These are phyloP conservation scores for Volucella zonaria DNA, from an alignment of 2,888 invertebrate genomes.

Conservation along the genomic window DNA sequence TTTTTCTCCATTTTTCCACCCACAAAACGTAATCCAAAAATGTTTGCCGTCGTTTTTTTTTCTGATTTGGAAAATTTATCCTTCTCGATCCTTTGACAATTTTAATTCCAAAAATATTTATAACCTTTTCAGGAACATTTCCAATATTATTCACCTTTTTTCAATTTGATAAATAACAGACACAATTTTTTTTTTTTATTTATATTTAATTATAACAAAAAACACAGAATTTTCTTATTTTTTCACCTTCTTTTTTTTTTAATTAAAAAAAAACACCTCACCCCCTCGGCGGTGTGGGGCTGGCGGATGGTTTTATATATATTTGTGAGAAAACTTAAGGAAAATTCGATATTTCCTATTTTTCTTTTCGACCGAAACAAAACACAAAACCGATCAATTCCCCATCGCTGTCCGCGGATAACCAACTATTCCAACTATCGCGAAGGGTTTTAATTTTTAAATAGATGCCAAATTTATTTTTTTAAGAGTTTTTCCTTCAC, in stretches of 20 bases:
- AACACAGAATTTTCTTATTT: not conserved
- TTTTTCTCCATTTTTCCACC: constrained; percentile 57
- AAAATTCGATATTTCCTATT: constrained; percentile 64
- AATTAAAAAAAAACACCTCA: constrained; percentile 30
- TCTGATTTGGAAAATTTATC: constrained; percentile 24
- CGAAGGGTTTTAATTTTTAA: constrained; percentile 13
- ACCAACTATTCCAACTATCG: constrained; percentile 36
- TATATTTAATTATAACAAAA: not conserved
- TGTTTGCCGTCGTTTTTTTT: constrained; percentile 14
- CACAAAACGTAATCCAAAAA: constrained; percentile 58
- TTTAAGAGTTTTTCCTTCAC: constrained; percentile 58
- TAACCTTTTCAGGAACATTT: constrained; percentile 26
- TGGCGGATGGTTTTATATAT: constrained; percentile 58
- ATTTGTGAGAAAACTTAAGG: constrained; percentile 40
- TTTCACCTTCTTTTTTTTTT: not conserved
- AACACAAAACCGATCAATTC: constrained; percentile 54
- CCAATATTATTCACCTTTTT: not conserved
- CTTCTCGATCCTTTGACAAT: constrained; percentile 16
- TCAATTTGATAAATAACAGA: not conserved
- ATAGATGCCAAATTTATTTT: not conserved
- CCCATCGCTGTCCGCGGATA: constrained; percentile 46
- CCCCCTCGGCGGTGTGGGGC: constrained; percentile 53
- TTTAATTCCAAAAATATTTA: constrained; percentile 29
- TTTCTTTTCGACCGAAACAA: constrained; percentile 32
- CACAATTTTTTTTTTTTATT: constrained; percentile 15